Conservation (phyloP, 2,797 vertebrate species). For the Champsocephalus gunnari region DNA sequence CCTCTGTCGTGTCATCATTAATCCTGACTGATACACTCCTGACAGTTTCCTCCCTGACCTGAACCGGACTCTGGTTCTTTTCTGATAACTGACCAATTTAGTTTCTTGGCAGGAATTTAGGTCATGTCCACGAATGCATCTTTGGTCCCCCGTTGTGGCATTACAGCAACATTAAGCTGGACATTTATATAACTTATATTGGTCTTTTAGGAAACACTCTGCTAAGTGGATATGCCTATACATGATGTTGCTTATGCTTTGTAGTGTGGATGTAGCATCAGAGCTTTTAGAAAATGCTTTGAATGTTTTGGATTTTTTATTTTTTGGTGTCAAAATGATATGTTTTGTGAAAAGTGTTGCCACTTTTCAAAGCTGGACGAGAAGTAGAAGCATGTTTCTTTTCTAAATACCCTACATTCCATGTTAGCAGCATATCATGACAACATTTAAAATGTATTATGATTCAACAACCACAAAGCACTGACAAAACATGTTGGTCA, state of each 20-base stretch:
- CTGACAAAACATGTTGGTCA: neutral
- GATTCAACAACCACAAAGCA: neutral
- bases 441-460: neutral
- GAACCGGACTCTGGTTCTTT: slow-evolving; percentile 6
- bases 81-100: slow-evolving; percentile 3
- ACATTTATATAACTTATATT: slow-evolving; percentile 5
- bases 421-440: neutral
- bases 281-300: neutral
- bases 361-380: neutral
- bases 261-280: neutral
- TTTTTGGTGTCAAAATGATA: neutral
- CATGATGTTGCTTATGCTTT: neutral
- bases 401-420: neutral
- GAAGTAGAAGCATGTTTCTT: neutral
- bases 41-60: slow-evolving; percentile 34
- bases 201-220: neutral
- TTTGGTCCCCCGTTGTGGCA: neutral
- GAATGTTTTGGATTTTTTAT: neutral
- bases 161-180: neutral
- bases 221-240: neutral
- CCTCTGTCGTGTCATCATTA: slow-evolving; percentile 24
- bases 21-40: slow-evolving; percentile 53
- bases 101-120: slow-evolving; percentile 23
- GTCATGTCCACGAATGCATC: slow-evolving; percentile 18
- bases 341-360: neutral